phyloP scores from a whole-genome alignment of 2,888 invertebrate genomes.

The Dryobota labecula region DNA sequence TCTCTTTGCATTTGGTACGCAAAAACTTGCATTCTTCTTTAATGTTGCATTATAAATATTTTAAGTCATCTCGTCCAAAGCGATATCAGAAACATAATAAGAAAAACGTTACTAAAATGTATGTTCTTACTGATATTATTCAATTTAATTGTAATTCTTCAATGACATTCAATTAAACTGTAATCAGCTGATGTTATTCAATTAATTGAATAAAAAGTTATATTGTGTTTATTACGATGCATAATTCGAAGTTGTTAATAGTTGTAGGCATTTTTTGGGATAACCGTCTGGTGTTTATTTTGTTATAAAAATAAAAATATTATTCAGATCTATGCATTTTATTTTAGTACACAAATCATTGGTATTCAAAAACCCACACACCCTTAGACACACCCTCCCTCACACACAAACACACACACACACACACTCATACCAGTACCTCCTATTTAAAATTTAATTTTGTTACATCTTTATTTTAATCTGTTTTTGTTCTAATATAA shows the following conservation, averaged over 20 bases:
- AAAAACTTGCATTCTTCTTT: background rate
- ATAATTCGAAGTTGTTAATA: conserved; percentile 62
- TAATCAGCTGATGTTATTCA: conserved; percentile 18
- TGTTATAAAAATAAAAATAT: conserved; percentile 68
- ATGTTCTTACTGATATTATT: background rate
- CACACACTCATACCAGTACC: no score
- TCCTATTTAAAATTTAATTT: no score
- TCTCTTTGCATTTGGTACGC: background rate
- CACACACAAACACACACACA: no score
- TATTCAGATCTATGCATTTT: conserved; percentile 48
- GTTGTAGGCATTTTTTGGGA: conserved; percentile 66
- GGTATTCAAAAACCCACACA: no score
- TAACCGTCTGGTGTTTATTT: conserved; percentile 69
- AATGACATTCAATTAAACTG: conserved; percentile 20
- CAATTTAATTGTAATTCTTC: conserved; percentile 27
- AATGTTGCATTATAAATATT: background rate
- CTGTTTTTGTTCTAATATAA: no score
- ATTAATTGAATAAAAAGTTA: conserved; percentile 27
- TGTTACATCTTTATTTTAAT: no score
- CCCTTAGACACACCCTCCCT: no score
- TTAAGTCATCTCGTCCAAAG: background rate
- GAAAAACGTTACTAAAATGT: background rate
- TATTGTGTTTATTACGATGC: conserved; percentile 38
- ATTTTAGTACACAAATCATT: no score
- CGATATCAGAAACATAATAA: background rate